Percentiles rank a stretch among this genome's conserved stretches.
Evolutionary conservation across 2,888 invertebrate species (phyloP).

Genomic region (Cantharis flavilabris): DNA sequence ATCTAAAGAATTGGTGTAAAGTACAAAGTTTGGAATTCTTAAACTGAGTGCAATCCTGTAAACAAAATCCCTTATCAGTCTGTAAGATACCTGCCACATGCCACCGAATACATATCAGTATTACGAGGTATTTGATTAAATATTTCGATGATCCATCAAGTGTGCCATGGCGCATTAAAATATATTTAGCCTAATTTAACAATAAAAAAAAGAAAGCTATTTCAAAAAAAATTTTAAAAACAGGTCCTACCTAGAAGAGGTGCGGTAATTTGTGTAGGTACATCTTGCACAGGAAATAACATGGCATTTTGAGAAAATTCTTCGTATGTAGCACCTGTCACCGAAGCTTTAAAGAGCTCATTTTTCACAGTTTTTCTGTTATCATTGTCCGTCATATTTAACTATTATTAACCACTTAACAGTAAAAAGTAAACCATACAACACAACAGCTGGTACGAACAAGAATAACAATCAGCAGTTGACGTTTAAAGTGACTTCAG

Average conservation of each 20-base stretch:
- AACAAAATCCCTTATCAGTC: background rate
- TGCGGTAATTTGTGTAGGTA: slow-evolving; percentile 50
- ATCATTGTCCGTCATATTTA: slow-evolving; percentile 36
- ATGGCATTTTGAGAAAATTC: slow-evolving; percentile 74
- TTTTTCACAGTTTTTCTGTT: slow-evolving; percentile 60
- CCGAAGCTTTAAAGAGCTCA: slow-evolving; percentile 73
- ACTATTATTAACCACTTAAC: background rate
- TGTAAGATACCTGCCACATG: background rate
- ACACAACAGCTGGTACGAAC: slow-evolving; percentile 11
- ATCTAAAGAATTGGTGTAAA: no score
- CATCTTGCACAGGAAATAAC: slow-evolving; percentile 65
- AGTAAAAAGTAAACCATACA: background rate
- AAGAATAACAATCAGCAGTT: background rate
- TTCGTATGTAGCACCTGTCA: slow-evolving; percentile 72
- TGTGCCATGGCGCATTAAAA: background rate
- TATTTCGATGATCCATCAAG: background rate
- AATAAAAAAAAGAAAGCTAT: background rate
- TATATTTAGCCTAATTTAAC: background rate
- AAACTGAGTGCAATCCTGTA: no score
- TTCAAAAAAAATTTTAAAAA: background rate
- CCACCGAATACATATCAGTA: no score
- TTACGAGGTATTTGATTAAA: background rate
- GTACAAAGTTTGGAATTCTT: no score
- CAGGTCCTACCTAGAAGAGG: slow-evolving; percentile 4
- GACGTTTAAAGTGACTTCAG: background rate